Conservation (phyloP, 2,888 invertebrate genomes). For the Tridacna crocea region DNA sequence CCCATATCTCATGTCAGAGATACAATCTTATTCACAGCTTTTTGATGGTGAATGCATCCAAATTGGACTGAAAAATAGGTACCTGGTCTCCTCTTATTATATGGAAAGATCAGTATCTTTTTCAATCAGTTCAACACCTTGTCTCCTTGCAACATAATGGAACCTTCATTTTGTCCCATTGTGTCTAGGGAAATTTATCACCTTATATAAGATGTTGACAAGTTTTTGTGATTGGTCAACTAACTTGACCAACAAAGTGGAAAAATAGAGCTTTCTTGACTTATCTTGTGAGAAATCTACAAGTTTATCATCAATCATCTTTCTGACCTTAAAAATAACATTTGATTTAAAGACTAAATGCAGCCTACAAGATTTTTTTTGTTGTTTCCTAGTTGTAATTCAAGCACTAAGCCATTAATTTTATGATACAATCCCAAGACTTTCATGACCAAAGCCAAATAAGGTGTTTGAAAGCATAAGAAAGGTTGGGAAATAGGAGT, state of each 20-base stretch:
- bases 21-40: constrained; percentile 6
- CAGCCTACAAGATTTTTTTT: no score
- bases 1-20: constrained; percentile 22
- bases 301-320: constrained; percentile 12
- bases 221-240: background rate
- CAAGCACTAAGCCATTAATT: no score
- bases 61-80: constrained; percentile 3
- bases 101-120: constrained; percentile 24
- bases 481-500: no score
- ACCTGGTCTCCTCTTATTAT: constrained; percentile 15
- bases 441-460: no score
- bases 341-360: background rate
- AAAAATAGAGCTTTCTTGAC: background rate
- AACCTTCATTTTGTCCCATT: constrained; percentile 21
- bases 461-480: no score
- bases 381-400: no score
- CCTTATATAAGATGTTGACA: constrained; percentile 11
- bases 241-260: background rate
- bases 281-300: constrained; percentile 12
- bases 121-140: constrained; percentile 19
- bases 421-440: no score
- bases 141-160: constrained; percentile 2
- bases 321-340: constrained; percentile 3
- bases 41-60: background rate
- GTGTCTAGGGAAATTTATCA: constrained; percentile 15